phyloP scores from a whole-genome alignment of 1,140 invertebrate species.

The Pseudomyrmex pallidus region DNA sequence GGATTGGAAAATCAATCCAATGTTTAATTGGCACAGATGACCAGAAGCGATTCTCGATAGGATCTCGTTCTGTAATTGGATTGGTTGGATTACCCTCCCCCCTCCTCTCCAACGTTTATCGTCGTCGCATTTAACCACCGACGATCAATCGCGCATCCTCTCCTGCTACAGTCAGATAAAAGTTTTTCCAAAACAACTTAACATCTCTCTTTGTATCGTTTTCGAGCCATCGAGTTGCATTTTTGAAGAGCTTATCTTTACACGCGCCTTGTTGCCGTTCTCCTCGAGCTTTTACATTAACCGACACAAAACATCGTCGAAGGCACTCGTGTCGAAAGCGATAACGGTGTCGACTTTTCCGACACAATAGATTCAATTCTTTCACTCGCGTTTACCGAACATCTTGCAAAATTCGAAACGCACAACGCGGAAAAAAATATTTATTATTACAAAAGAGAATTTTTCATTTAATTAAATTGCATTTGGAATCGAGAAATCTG shows the following conservation, averaged over 20 bases:
- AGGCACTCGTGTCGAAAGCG: not conserved
- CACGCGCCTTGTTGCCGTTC: constrained; percentile 8
- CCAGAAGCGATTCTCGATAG: constrained; percentile 45
- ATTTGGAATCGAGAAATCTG: no score
- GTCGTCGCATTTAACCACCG: not conserved
- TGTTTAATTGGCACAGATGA: constrained; percentile 45
- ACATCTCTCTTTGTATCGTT: constrained; percentile 6
- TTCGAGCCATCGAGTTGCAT: constrained; percentile 19
- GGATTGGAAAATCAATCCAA: constrained; percentile 52
- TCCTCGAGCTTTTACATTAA: constrained; percentile 39
- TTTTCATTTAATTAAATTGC: no score
- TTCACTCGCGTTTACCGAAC: constrained; percentile 6
- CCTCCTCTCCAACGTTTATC: constrained; percentile 17
- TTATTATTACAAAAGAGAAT: no score
- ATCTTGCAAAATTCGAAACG: not conserved
- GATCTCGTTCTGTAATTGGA: constrained; percentile 47
- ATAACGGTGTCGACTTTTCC: constrained; percentile 25
- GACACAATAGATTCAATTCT: not conserved
- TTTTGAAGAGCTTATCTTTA: constrained; percentile 19
- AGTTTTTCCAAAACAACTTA: constrained; percentile 29
- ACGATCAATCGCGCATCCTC: constrained; percentile 24
- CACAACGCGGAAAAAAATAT: not conserved
- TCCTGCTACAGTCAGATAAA: constrained; percentile 26
- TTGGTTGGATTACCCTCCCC: constrained; percentile 18
- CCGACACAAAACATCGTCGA: not conserved